These are phyloP conservation scores for Polia nebulosa DNA, from an alignment of 2,888 invertebrate genomes.

Conservation along the genomic window DNA sequence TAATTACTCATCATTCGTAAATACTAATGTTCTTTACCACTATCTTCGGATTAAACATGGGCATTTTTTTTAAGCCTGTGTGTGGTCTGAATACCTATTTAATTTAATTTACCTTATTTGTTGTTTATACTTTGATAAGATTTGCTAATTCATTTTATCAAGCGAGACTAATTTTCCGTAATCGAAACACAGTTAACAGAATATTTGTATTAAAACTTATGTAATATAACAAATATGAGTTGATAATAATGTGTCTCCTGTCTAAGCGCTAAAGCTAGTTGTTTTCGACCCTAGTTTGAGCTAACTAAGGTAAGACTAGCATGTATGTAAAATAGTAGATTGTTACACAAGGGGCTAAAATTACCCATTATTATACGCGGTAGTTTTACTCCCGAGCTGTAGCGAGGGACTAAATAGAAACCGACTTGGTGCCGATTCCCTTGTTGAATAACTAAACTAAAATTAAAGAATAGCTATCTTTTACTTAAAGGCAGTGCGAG, in stretches of 20 bases:
- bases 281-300: background rate
- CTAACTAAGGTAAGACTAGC: too few relatives aligned
- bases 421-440: too few relatives aligned
- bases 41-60: constrained; percentile 26
- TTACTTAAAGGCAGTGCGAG: too few relatives aligned
- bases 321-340: too few relatives aligned
- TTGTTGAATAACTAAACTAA: too few relatives aligned
- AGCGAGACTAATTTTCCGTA: constrained; percentile 20
- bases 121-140: constrained; percentile 30
- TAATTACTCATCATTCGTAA: background rate
- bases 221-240: background rate
- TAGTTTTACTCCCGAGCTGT: too few relatives aligned
- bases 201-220: background rate
- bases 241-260: background rate
- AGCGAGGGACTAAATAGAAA: too few relatives aligned
- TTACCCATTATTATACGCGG: too few relatives aligned
- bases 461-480: too few relatives aligned
- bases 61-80: constrained; percentile 13
- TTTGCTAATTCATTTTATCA: constrained; percentile 25
- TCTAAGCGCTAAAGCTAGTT: background rate
- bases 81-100: constrained; percentile 10
- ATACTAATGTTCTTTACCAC: background rate
- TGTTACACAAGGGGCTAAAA: too few relatives aligned
- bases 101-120: constrained; percentile 21
- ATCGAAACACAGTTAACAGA: background rate